These are phyloP conservation scores for Chouioia cunea DNA, from an alignment of 2,888 invertebrate species.

Conservation along the genomic window DNA sequence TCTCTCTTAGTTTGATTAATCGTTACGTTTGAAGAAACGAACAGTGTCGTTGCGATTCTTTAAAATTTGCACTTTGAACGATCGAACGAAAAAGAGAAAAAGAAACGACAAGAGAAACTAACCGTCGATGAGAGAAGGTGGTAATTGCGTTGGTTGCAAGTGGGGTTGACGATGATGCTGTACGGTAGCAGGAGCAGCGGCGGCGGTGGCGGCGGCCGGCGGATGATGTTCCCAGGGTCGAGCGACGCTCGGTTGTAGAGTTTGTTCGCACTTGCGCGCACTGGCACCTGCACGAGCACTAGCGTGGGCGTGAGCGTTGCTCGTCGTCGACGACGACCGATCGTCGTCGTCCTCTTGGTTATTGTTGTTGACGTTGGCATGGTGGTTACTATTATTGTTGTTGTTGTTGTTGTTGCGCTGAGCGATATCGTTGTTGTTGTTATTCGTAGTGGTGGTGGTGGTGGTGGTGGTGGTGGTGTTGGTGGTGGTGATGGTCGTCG, in stretches of 20 bases:
- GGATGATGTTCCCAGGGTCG: slow-evolving; percentile 45
- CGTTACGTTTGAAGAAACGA: too few relatives aligned
- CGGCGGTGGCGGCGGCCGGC: background rate
- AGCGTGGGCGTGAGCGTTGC: background rate
- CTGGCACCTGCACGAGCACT: background rate
- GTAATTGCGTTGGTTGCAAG: background rate
- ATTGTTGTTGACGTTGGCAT: slow-evolving; percentile 7
- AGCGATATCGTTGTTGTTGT: slow-evolving; percentile 6
- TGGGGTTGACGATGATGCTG: background rate
- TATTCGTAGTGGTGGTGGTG: slow-evolving; percentile 10
- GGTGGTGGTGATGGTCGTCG: background rate
- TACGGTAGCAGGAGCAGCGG: too few relatives aligned
- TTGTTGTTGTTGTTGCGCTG: background rate
- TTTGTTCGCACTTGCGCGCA: background rate
- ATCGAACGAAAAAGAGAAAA: too few relatives aligned
- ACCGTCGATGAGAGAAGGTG: slow-evolving; percentile 38
- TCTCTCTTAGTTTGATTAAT: too few relatives aligned
- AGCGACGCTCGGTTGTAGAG: slow-evolving; percentile 31
- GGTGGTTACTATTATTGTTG: background rate
- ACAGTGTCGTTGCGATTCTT: too few relatives aligned
- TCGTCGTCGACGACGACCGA: background rate
- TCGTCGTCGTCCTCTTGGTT: slow-evolving; percentile 11
- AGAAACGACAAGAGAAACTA: slow-evolving; percentile 9
- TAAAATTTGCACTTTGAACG: too few relatives aligned
- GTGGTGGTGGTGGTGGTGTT: background rate